Conservation (phyloP, 1,140 invertebrate species). For the Grapholita molesta region DNA sequence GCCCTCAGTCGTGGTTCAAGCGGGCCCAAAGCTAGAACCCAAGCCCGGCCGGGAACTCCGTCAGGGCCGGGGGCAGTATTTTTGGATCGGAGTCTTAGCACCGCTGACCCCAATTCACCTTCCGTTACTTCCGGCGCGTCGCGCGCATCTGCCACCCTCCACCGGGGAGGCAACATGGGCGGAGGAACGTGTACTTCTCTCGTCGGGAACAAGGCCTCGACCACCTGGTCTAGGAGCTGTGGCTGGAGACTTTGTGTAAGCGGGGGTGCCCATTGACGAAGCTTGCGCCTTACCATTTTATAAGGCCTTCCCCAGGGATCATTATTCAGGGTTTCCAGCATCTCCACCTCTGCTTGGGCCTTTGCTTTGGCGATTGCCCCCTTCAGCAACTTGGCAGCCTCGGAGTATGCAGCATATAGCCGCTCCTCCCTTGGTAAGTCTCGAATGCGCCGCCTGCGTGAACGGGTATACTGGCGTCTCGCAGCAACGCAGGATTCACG, state of each 20-base stretch:
- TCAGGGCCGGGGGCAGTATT: neutral
- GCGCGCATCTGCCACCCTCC: neutral
- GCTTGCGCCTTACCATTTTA: neutral
- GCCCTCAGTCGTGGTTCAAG: neutral
- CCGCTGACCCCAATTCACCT: neutral
- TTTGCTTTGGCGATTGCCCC: no score
- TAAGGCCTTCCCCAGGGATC: conserved; percentile 29
- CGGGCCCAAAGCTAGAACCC: neutral
- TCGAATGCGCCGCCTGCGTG: no score
- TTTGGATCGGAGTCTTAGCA: neutral
- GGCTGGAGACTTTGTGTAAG: conserved; percentile 8
- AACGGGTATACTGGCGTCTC: no score
- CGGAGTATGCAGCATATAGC: conserved; percentile 34
- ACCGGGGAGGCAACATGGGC: neutral
- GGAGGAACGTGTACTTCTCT: neutral
- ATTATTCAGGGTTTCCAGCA: conserved; percentile 10
- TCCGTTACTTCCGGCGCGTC: neutral
- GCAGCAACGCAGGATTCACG: no score
- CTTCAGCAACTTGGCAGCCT: no score
- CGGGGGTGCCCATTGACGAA: conserved; percentile 18
- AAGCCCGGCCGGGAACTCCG: no score
- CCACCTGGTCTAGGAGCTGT: neutral
- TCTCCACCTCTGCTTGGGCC: neutral
- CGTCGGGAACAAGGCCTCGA: neutral
- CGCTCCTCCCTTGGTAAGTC: conserved; percentile 54